These are phyloP conservation scores for Aselliscus stoliczkanus DNA, from an alignment of 2,797 vertebrate species.

Conservation along the genomic window DNA sequence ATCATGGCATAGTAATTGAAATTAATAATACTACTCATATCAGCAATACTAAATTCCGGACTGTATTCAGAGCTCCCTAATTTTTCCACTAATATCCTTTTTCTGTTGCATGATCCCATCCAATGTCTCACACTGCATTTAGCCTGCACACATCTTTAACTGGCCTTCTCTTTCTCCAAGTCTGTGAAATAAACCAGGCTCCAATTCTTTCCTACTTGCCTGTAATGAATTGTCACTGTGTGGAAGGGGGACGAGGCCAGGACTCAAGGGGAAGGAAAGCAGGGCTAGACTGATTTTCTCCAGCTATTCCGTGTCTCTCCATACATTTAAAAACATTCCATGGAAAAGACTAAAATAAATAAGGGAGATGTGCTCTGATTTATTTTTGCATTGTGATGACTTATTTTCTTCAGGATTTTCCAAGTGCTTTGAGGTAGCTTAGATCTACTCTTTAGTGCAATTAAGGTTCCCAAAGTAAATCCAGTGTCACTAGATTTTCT, in stretches of 20 bases:
- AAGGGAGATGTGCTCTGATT: background rate
- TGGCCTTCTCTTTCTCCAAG: background rate
- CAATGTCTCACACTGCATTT: background rate
- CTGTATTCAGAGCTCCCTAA: background rate
- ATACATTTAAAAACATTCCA: background rate
- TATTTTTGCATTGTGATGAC: background rate
- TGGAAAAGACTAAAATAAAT: background rate
- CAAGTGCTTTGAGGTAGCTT: background rate
- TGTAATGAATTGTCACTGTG: background rate
- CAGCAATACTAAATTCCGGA: background rate
- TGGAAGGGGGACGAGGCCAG: background rate
- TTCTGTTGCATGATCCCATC: background rate
- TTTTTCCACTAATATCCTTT: background rate
- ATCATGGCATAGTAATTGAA: background rate
- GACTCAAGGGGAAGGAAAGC: background rate
- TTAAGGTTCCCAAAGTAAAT: constrained; percentile 30
- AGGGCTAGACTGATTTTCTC: background rate
- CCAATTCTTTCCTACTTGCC: background rate
- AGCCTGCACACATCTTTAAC: background rate
- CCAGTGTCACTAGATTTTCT: background rate
- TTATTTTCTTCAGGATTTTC: constrained; percentile 25
- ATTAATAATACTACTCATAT: background rate
- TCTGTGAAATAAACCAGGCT: constrained; percentile 7
- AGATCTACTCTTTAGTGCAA: background rate
- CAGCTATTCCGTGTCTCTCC: background rate